Percentiles rank a stretch among this genome's conserved stretches.
These are phyloP conservation scores for Acropora yongei DNA, from an alignment of 64 coral and sea anemone genomes.

Conservation along the genomic window DNA sequence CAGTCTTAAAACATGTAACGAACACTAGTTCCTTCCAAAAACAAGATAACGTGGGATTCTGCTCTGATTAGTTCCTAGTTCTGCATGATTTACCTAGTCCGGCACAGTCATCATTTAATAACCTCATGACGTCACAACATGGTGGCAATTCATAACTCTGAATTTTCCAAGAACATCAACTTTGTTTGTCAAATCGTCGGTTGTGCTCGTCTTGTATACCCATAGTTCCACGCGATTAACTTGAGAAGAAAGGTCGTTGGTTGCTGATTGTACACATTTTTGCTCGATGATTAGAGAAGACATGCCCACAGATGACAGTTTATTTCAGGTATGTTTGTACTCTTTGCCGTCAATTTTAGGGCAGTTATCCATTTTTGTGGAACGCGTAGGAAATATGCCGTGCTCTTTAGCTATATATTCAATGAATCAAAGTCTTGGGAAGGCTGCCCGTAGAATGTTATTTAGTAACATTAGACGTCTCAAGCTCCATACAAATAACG, in stretches of 20 bases:
- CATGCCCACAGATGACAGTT: not conserved
- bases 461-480: no score
- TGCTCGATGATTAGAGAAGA: no score
- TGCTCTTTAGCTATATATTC: conserved; percentile 6
- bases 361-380: not conserved
- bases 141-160: not conserved
- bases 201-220: not conserved
- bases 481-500: no score
- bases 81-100: not conserved
- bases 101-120: conserved; percentile 25
- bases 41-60: no score
- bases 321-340: not conserved
- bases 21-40: no score
- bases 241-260: not conserved
- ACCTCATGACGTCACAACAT: conserved; percentile 32
- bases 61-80: no score
- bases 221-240: not conserved
- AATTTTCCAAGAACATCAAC: not conserved
- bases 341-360: not conserved
- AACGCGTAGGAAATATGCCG: conserved; percentile 14
- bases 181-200: not conserved
- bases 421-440: no score
- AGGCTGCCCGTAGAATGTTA: no score
- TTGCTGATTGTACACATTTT: no score
- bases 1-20: no score